These are phyloP conservation scores for Zhuqinia jingwanae DNA, from an alignment of 2,888 invertebrate genomes.

Conservation along the genomic window DNA sequence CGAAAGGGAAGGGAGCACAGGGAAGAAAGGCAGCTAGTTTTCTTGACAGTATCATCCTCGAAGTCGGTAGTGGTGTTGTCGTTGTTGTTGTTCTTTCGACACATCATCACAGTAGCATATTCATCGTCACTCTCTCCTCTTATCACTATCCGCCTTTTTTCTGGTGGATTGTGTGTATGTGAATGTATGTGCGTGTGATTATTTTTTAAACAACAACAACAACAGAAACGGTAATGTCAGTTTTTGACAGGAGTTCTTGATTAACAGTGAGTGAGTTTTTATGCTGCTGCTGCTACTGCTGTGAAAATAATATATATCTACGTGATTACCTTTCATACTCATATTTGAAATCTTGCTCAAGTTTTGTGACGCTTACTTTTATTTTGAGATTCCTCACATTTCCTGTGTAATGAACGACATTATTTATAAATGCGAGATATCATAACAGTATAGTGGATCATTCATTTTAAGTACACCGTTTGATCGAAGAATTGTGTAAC, in stretches of 20 bases:
- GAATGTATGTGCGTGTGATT: too few species aligned
- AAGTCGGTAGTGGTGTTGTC: constrained; percentile 54
- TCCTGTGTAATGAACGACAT: neutral
- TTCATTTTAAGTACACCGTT: too few species aligned
- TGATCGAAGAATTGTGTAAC: too few species aligned
- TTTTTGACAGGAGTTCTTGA: constrained; percentile 40
- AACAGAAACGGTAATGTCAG: constrained; percentile 37
- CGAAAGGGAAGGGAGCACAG: constrained; percentile 9
- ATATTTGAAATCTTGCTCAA: constrained; percentile 12
- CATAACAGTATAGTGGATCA: too few species aligned
- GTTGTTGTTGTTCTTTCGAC: constrained; percentile 54
- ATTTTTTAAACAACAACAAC: neutral
- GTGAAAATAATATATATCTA: too few species aligned
- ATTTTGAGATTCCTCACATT: neutral
- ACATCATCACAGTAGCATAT: constrained; percentile 19
- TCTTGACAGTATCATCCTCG: constrained; percentile 70
- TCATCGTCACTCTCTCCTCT: constrained; percentile 11
- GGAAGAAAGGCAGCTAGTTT: constrained; percentile 36
- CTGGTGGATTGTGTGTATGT: neutral
- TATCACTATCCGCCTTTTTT: constrained; percentile 12
- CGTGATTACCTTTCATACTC: neutral
- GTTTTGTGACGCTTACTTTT: neutral
- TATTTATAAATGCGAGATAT: neutral
- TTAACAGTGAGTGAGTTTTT: constrained; percentile 32
- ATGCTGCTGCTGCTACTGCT: neutral